Evolutionary conservation across 2,113 vertebrate species (phyloP).

Genomic region (Malurus melanocephalus): DNA sequence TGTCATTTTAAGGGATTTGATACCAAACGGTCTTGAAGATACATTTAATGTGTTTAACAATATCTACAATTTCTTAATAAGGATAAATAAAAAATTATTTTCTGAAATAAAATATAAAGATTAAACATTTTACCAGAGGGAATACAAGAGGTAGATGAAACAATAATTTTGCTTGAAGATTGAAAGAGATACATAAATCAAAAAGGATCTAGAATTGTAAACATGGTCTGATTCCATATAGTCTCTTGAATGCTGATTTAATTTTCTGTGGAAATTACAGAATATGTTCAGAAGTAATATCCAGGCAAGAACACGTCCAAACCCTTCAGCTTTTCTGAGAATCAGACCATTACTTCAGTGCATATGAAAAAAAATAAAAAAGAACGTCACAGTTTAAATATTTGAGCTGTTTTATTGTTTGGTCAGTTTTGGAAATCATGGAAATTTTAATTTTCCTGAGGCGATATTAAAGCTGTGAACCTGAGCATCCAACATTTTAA

Average conservation of each 20-base stretch:
- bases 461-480: not conserved
- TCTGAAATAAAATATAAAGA: not conserved
- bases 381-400: not conserved
- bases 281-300: not conserved
- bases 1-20: not conserved
- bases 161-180: not conserved
- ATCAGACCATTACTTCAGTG: not conserved
- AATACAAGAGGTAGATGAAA: not conserved
- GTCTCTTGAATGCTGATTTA: not conserved
- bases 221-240: not conserved
- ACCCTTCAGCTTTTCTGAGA: not conserved
- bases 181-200: not conserved
- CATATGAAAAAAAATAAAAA: not conserved
- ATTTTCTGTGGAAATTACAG: not conserved
- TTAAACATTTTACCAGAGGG: not conserved
- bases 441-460: not conserved
- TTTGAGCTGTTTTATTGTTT: not conserved
- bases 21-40: not conserved
- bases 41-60: not conserved
- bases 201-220: not conserved
- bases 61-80: not conserved
- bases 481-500: not conserved
- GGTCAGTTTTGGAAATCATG: not conserved
- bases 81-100: not conserved
- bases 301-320: not conserved